These are phyloP conservation scores for Thymelicus sylvestris DNA, from an alignment of 2,888 invertebrate species.

Conservation along the genomic window DNA sequence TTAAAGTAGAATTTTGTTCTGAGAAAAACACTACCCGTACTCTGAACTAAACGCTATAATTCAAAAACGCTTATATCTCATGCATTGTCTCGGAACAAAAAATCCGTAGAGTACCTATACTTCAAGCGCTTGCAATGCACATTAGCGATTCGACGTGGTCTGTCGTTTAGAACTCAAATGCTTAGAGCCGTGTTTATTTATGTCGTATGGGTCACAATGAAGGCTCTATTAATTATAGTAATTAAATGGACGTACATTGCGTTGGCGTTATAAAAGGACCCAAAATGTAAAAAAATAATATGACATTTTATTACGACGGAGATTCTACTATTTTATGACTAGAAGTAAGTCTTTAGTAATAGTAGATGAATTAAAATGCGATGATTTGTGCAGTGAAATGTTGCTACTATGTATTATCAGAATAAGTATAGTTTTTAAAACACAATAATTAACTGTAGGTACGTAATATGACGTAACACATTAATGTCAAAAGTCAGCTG, in stretches of 20 bases:
- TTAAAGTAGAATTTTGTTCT: too few species aligned
- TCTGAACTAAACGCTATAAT: neutral
- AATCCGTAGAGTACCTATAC: conserved; percentile 40
- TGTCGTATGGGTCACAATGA: conserved; percentile 20
- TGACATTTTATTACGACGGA: neutral
- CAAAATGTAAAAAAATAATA: neutral
- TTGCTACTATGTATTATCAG: too few species aligned
- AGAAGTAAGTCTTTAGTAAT: too few species aligned
- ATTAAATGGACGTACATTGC: conserved; percentile 17
- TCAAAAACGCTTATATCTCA: conserved; percentile 30
- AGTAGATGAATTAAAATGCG: too few species aligned
- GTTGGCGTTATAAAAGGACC: conserved; percentile 41
- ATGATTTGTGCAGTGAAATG: too few species aligned
- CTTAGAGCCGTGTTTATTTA: conserved; percentile 32
- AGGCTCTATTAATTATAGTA: conserved; percentile 33
- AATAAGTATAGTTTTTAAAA: too few species aligned
- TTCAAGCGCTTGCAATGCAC: conserved; percentile 54
- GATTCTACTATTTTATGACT: too few species aligned
- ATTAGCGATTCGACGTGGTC: conserved; percentile 72
- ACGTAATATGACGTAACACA: too few species aligned
- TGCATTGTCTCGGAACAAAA: conserved; percentile 26
- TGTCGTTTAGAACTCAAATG: conserved; percentile 33
- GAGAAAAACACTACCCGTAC: neutral
- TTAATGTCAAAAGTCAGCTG: too few species aligned
- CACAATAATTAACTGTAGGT: too few species aligned